phyloP scores from a whole-genome alignment of 2,113 vertebrate species.

The Pelecanus crispus region DNA sequence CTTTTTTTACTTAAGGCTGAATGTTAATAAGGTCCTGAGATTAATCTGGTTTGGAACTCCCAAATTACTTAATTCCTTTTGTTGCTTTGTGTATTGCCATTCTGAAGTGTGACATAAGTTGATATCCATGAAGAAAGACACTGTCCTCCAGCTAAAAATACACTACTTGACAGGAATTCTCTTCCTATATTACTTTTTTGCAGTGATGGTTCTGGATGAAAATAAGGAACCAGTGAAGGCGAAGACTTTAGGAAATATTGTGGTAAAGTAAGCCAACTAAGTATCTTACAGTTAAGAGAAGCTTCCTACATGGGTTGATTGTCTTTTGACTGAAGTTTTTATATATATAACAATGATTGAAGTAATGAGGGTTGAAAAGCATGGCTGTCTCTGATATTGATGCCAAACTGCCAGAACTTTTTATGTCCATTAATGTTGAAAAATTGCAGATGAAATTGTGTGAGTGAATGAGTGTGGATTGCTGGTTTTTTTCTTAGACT shows the following conservation, averaged over 20 bases:
- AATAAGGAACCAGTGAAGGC: constrained; percentile 82
- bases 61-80: background rate
- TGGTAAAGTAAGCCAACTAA: constrained; percentile 88
- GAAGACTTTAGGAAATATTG: constrained; percentile 90
- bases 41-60: background rate
- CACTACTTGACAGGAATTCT: background rate
- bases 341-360: background rate
- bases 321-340: background rate
- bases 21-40: background rate
- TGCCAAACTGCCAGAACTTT: background rate
- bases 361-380: background rate
- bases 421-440: background rate
- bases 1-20: background rate
- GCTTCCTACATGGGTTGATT: background rate
- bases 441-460: background rate
- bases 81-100: background rate
- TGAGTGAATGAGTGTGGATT: background rate
- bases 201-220: constrained; percentile 89
- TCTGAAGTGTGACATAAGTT: background rate
- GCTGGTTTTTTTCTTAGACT: background rate
- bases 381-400: background rate
- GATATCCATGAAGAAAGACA: background rate
- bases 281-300: background rate
- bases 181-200: constrained; percentile 20
- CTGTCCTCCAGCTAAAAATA: background rate